Percentiles rank a stretch among this genome's conserved stretches.
Conservation (phyloP, 2,113 vertebrate species). For the Scomber scombrus region DNA sequence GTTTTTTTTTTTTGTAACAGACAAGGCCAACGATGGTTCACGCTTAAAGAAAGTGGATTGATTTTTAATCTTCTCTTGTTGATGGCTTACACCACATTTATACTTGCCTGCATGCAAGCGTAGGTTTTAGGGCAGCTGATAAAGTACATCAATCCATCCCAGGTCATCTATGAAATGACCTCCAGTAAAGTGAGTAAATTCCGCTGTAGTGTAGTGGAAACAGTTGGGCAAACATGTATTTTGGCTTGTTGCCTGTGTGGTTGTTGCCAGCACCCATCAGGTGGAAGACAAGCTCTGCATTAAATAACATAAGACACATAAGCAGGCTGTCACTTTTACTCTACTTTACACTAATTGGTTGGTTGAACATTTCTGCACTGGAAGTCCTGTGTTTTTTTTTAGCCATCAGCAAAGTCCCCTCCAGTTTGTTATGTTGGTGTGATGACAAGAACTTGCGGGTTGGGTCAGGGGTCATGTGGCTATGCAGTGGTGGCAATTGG, state of each 20-base stretch:
- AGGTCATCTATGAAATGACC: neutral
- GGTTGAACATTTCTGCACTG: neutral
- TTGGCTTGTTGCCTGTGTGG: neutral
- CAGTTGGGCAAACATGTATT: neutral
- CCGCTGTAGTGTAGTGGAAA: neutral
- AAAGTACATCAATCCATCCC: neutral
- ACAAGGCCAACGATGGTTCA: neutral
- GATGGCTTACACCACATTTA: neutral
- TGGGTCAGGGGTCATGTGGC: slow-evolving; percentile 25
- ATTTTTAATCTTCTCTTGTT: too few species aligned
- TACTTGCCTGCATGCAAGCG: neutral
- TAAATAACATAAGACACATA: neutral
- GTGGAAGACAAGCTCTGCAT: neutral
- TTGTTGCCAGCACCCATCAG: neutral
- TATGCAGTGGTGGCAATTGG: slow-evolving; percentile 20
- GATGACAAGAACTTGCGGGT: slow-evolving; percentile 55
- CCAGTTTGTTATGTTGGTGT: slow-evolving; percentile 31
- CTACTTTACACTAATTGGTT: neutral
- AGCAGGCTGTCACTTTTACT: neutral
- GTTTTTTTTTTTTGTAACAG: neutral
- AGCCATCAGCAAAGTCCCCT: slow-evolving; percentile 4
- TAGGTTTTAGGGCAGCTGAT: neutral
- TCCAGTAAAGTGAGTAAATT: neutral
- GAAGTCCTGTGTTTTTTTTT: neutral
- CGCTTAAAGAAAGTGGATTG: neutral